Evolutionary conservation across 2,113 vertebrate species (phyloP), one percentile per base, ranked within the genome.

Genomic region (Melanerpes aurifrons): DNA sequence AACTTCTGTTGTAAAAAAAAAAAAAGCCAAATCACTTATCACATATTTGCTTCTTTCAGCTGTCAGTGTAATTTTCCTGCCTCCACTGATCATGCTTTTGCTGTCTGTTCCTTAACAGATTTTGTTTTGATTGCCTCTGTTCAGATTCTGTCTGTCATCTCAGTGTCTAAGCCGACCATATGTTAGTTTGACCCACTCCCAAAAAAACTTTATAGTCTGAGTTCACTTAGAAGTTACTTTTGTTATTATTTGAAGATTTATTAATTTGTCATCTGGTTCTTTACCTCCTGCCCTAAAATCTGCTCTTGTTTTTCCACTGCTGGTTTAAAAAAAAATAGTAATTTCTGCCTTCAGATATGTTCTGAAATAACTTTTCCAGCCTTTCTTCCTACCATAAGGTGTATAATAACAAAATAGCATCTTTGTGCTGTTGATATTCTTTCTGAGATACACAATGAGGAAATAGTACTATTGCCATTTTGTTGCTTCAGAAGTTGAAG

Each of bases 111-210:
- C 86, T 93, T 91, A 95, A 94, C 96, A 97, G 92, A 96, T 96
- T 96, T 97, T 92, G 84, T 96, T 97, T 96, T 93, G 93, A 96
- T 96, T 94, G 79, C 92, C 94, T 91, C 90, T 95, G 79, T 92
- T 95, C 87, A 72, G 84, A 94, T 89, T 94, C 94, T 96, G 84
- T 94, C 93, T 96, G 64, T 92, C 85, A 96, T 96, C 67, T 77
- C 78, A 89, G 64, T 72, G 62, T 94, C 79, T 96, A 91, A 93
- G 73, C 89, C 28, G 2, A 92, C 96, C 95, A 97, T 96, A 96
- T 96, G 95, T 85, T 93, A 75, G 47, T 69, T 93, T 96, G 95
- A 97, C 93, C 94, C 64, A 89, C 35, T 89, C 91, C 82, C 82
- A 94, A 81, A 94, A 94, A 92, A 87, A 43, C 79, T 95, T 95